These are phyloP conservation scores for Choloepus hoffmanni DNA, from an alignment of 2,113 vertebrate genomes.

Conservation along the genomic window DNA sequence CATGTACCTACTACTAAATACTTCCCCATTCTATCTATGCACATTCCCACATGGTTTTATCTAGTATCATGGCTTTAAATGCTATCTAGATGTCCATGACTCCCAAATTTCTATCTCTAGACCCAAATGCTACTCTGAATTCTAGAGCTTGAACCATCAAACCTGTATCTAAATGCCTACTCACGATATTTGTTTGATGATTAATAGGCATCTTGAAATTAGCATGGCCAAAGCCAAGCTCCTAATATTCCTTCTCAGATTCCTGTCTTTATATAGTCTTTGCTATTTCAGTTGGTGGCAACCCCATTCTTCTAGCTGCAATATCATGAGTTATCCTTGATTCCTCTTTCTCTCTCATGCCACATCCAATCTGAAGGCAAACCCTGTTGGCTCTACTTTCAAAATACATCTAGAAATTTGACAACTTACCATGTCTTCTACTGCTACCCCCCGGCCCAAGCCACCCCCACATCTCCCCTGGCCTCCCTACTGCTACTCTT, in stretches of 20 bases:
- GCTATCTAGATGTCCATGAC: background rate
- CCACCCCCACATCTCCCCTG: rapidly evolving
- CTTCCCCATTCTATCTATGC: background rate
- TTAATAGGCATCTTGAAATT: background rate
- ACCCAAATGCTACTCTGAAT: background rate
- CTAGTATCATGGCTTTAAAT: background rate
- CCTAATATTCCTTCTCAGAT: background rate
- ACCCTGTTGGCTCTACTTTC: background rate
- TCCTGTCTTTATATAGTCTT: background rate
- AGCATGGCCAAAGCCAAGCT: background rate
- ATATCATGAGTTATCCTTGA: background rate
- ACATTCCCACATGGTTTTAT: background rate
- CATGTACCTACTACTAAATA: background rate
- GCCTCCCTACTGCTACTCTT: background rate
- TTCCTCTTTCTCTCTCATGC: background rate
- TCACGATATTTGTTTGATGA: background rate
- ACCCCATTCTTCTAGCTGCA: background rate
- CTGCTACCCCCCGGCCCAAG: too few relatives aligned
- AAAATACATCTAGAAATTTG: background rate
- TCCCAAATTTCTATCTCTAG: background rate
- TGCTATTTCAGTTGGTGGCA: background rate
- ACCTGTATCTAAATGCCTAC: background rate
- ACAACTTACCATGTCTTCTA: background rate
- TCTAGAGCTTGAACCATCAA: background rate
- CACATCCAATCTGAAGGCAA: background rate